Evolutionary conservation across 2,888 invertebrate genomes (phyloP), one percentile per base, ranked within the genome.

Genomic region (Tinea trinotella): DNA sequence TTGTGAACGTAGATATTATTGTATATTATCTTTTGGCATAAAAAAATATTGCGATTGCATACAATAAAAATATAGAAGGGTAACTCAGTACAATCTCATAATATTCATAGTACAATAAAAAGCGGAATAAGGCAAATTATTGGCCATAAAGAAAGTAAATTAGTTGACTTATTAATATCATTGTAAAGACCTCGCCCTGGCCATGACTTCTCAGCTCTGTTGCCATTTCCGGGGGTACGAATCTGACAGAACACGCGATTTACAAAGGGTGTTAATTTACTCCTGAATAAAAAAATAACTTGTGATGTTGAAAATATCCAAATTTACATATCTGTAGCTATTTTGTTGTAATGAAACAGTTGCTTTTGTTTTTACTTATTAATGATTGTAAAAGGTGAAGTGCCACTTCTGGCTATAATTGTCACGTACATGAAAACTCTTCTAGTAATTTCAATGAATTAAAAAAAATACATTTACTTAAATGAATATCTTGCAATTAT

Each of bases 261-360:
- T 57, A 71, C 71, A 73, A 74, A 66, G 70, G 70, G 72, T 71
- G 74, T 72, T 81, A 77, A 80, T 77, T 77, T 72, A 68, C 66
- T 67, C 66, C 64, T 68, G 63, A 67, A 15, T 30, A 12, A 4
- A 40, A 40, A 15, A 40, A 15, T 12, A 12, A n/a, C 35, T n/a
- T 1, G 13, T 1, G 40, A 13, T 40, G 13, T 13, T 13, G 13
- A 12, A 40, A 40, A 40, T 40, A 6, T 12, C 13, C 3, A 40
- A 40, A 40, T 40, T 40, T 3, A 15, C 40, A 40, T 40, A 15
- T 40, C 13, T 40, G 2, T 40, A n/a, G n/a, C n/a, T n/a, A n/a
- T n/a, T n/a, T n/a, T n/a, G n/a, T n/a, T n/a, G n/a, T n/a, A n/a
- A n/a, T n/a, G n/a, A n/a, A n/a, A n/a, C n/a, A n/a, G n/a, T n/a